Percentiles rank a stretch among this genome's conserved stretches.
Evolutionary conservation across 1,140 invertebrate genomes (phyloP).

Genomic region (Dolichoris vasculosae): DNA sequence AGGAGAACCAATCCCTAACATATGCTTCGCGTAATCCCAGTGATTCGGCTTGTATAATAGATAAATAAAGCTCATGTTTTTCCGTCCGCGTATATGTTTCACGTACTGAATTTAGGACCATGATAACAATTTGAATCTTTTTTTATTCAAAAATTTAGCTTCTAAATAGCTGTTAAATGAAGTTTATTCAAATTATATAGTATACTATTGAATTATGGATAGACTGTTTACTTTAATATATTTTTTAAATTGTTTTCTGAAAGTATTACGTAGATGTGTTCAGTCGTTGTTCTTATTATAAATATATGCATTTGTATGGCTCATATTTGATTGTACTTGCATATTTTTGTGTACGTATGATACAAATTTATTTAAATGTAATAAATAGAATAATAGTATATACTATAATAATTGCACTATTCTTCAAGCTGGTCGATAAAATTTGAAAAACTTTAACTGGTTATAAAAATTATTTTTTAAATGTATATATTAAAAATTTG

Average conservation of each 20-base stretch:
- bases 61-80: constrained; percentile 72
- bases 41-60: constrained; percentile 70
- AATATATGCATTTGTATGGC: too few relatives aligned
- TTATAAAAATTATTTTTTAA: too few relatives aligned
- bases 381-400: too few relatives aligned
- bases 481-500: too few relatives aligned
- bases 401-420: too few relatives aligned
- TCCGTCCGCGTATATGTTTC: constrained; percentile 5
- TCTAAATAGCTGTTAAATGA: background rate
- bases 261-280: background rate
- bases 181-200: too few relatives aligned
- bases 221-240: background rate
- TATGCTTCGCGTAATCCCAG: constrained; percentile 71
- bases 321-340: too few relatives aligned
- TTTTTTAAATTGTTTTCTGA: background rate
- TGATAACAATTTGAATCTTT: background rate
- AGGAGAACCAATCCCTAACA: constrained; percentile 66
- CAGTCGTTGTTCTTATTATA: too few relatives aligned
- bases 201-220: background rate
- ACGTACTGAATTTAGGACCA: background rate
- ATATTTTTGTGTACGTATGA: too few relatives aligned
- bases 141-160: background rate
- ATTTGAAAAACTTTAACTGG: too few relatives aligned
- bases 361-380: too few relatives aligned
- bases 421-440: too few relatives aligned